Conservation (phyloP, 2,797 vertebrate genomes). For the Myioborus melanocephalus region DNA sequence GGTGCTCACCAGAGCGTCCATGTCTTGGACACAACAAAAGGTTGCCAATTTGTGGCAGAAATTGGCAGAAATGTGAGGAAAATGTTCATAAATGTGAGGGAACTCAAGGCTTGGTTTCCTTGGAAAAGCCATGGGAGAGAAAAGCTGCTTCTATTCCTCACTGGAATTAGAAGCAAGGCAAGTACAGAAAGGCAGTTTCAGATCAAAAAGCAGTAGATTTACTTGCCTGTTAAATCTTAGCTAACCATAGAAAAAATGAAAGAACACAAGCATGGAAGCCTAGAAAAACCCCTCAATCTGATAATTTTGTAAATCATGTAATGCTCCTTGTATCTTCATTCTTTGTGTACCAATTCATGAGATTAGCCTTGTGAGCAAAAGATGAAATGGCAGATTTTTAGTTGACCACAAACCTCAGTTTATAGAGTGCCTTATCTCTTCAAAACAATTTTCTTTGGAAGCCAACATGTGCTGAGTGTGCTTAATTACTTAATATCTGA, state of each 20-base stretch:
- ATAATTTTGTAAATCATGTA: background rate
- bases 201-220: background rate
- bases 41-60: background rate
- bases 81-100: background rate
- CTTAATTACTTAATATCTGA: constrained; percentile 36
- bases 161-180: background rate
- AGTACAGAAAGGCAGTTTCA: background rate
- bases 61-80: too few relatives aligned
- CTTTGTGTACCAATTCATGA: constrained; percentile 19
- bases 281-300: background rate
- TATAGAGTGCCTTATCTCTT: constrained; percentile 47
- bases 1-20: background rate
- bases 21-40: background rate
- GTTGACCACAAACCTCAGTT: constrained; percentile 21
- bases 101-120: background rate
- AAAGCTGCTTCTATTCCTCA: background rate
- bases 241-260: background rate
- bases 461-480: background rate
- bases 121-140: background rate
- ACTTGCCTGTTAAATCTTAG: background rate
- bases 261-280: background rate
- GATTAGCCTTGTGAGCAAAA: constrained; percentile 44
- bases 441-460: background rate
- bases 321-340: constrained; percentile 1
- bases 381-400: constrained; percentile 44